Conservation (phyloP, 2,888 invertebrate genomes). For the Leistus spinibarbis region DNA sequence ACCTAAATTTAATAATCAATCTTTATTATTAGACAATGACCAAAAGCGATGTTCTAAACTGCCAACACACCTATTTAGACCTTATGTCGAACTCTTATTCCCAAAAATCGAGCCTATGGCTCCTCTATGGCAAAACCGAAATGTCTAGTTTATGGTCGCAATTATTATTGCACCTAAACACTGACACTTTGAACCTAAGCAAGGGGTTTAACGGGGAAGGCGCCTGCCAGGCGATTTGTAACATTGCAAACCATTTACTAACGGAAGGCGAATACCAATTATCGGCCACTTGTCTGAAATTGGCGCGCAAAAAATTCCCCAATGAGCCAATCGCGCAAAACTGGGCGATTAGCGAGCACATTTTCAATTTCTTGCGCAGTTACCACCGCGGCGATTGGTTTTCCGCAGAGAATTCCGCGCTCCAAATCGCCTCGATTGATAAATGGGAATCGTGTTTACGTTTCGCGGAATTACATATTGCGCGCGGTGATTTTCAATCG, state of each 20-base stretch:
- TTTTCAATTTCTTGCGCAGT: conserved; percentile 60
- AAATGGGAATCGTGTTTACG: conserved; percentile 69
- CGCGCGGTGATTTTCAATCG: conserved; percentile 54
- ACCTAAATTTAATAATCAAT: background rate
- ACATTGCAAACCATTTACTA: conserved; percentile 65
- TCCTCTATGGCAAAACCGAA: conserved; percentile 85
- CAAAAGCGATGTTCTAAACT: conserved; percentile 85
- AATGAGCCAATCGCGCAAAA: conserved; percentile 65
- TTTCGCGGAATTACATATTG: conserved; percentile 54
- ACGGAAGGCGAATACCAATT: conserved; percentile 63
- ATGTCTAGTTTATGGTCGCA: conserved; percentile 83
- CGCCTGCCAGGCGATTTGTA: conserved; percentile 72
- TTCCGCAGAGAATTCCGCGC: conserved; percentile 71
- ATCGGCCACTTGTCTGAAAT: conserved; percentile 64
- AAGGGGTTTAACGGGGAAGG: conserved; percentile 67
- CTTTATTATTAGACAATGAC: conserved; percentile 70
- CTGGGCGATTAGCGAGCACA: conserved; percentile 72
- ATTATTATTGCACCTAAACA: conserved; percentile 76
- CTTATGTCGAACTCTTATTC: conserved; percentile 80
- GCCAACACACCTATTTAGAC: conserved; percentile 81
- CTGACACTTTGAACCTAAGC: conserved; percentile 60
- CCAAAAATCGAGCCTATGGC: conserved; percentile 85
- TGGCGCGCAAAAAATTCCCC: conserved; percentile 69
- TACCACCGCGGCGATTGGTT: conserved; percentile 68
- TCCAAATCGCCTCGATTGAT: conserved; percentile 70